Percentiles rank a stretch among this genome's conserved stretches.
Evolutionary conservation across 2,113 vertebrate genomes (phyloP).

Genomic region (Climacteris rufus): DNA sequence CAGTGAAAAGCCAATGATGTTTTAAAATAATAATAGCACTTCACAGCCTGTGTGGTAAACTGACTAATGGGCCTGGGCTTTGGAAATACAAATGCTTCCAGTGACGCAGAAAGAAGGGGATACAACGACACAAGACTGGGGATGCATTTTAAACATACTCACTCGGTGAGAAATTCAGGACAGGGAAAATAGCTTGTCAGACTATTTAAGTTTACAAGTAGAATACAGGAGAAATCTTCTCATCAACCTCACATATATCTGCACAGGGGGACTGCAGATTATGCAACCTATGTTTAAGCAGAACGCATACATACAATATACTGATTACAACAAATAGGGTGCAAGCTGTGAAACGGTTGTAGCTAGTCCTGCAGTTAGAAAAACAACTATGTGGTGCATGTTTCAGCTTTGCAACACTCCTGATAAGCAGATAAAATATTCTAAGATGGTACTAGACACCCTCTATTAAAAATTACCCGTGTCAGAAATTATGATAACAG

Average conservation of each 20-base stretch:
- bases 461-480: not conserved
- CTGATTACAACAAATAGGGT: not conserved
- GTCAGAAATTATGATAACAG: rapidly evolving
- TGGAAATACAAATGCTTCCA: not conserved
- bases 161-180: not conserved
- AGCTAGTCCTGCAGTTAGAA: not conserved
- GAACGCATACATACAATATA: not conserved
- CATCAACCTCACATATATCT: not conserved
- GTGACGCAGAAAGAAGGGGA: not conserved
- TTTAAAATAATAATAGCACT: not conserved
- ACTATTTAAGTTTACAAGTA: not conserved
- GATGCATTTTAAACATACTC: not conserved
- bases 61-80: not conserved
- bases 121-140: not conserved
- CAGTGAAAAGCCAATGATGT: not conserved
- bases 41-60: not conserved
- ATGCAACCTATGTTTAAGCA: not conserved
- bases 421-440: not conserved
- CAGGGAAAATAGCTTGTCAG: not conserved
- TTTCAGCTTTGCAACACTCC: not conserved
- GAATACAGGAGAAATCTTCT: not conserved
- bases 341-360: rapidly evolving
- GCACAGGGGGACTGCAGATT: not conserved
- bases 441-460: not conserved
- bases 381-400: not conserved